phyloP scores from a whole-genome alignment of 2,888 invertebrate genomes.

The Pemphredon lugubris region DNA sequence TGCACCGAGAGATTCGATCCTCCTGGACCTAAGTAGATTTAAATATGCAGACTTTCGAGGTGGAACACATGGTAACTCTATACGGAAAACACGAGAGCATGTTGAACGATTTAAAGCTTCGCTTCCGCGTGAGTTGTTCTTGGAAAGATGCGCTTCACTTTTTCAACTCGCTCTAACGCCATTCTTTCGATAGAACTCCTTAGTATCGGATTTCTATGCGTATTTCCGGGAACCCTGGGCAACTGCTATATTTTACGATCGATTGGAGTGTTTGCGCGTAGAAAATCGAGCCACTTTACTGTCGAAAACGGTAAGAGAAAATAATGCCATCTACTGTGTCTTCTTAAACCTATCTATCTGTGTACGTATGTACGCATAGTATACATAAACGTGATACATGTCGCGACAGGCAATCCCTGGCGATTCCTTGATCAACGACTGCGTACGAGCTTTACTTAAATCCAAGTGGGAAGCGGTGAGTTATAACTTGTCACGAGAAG shows the following conservation, averaged over 20 bases:
- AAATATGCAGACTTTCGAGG: slow-evolving; percentile 82
- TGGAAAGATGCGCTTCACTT: neutral
- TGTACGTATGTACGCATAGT: too few species aligned
- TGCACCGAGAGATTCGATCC: too few species aligned
- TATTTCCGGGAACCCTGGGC: slow-evolving; percentile 87
- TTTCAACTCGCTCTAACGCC: neutral
- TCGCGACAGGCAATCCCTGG: slow-evolving; percentile 39
- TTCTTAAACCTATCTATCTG: too few species aligned
- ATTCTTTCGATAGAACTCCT: slow-evolving; percentile 79
- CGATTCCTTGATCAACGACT: slow-evolving; percentile 60
- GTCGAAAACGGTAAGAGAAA: slow-evolving; percentile 57
- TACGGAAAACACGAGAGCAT: slow-evolving; percentile 89
- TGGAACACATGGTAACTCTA: slow-evolving; percentile 84
- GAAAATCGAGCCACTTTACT: slow-evolving; percentile 65
- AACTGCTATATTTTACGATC: slow-evolving; percentile 85
- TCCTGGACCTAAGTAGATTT: too few species aligned
- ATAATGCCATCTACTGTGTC: too few species aligned
- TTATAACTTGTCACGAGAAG: too few species aligned
- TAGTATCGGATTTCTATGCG: slow-evolving; percentile 86
- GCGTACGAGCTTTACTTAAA: slow-evolving; percentile 42
- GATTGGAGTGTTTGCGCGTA: slow-evolving; percentile 82
- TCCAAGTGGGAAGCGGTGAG: slow-evolving; percentile 65
- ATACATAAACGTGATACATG: neutral
- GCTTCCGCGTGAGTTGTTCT: slow-evolving; percentile 82
- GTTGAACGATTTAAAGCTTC: slow-evolving; percentile 85